Conservation (phyloP, 2,888 invertebrate genomes). For the Drosophila multiciliata region DNA sequence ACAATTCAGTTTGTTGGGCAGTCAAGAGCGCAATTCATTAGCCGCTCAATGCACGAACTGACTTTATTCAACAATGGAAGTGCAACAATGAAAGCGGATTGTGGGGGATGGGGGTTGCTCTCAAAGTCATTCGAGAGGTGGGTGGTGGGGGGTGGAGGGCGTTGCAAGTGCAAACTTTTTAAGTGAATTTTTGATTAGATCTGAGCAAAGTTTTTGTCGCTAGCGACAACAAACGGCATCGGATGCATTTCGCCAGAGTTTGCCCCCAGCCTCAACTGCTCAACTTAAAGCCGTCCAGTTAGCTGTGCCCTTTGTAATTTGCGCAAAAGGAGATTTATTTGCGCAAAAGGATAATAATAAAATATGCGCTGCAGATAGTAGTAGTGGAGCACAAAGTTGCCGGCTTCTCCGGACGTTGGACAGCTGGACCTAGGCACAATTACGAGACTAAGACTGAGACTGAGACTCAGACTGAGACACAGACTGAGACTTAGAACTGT, state of each 20-base stretch:
- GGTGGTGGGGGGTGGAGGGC: slow-evolving; percentile 3
- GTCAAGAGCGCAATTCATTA: slow-evolving; percentile 56
- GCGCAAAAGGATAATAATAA: slow-evolving; percentile 79
- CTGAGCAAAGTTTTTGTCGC: slow-evolving; percentile 81
- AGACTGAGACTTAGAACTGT: slow-evolving; percentile 28
- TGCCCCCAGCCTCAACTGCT: slow-evolving; percentile 6
- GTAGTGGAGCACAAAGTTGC: slow-evolving; percentile 55
- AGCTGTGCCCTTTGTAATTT: slow-evolving; percentile 77
- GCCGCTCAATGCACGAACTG: slow-evolving; percentile 33
- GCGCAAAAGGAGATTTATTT: slow-evolving; percentile 77
- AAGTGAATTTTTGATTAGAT: slow-evolving; percentile 84
- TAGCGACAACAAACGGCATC: slow-evolving; percentile 58
- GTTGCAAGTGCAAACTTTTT: slow-evolving; percentile 77
- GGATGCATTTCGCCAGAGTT: slow-evolving; percentile 46
- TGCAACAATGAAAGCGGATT: slow-evolving; percentile 47
- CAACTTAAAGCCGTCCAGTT: slow-evolving; percentile 64
- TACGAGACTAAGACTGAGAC: slow-evolving; percentile 26
- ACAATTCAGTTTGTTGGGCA: slow-evolving; percentile 26
- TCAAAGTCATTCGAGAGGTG: slow-evolving; percentile 56
- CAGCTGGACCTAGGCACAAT: slow-evolving; percentile 43
- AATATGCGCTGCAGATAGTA: slow-evolving; percentile 73
- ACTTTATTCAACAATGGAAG: slow-evolving; percentile 56
- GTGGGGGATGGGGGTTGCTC: slow-evolving; percentile 25
- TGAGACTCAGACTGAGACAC: slow-evolving; percentile 4
- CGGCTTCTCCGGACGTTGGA: slow-evolving; percentile 34